A percentile compares a stretch with the other conserved stretches of the same genome.
phyloP scores from a whole-genome alignment of 2,888 invertebrate species.

The Arge pagana region DNA sequence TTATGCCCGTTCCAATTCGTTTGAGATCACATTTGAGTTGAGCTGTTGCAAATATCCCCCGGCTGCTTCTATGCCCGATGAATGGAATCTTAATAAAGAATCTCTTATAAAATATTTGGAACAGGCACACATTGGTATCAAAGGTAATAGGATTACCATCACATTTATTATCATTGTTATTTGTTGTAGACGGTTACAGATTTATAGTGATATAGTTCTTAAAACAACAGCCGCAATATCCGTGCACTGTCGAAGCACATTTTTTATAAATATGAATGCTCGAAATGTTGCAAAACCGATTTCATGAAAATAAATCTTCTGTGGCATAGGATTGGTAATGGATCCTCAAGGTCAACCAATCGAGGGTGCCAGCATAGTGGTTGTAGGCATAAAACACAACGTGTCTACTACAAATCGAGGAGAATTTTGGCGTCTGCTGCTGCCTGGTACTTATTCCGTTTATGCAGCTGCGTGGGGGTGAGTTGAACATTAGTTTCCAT shows the following conservation, averaged over 20 bases:
- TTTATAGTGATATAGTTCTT: no score
- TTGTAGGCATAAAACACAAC: slow-evolving; percentile 79
- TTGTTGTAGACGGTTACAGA: no score
- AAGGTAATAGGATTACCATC: slow-evolving; percentile 59
- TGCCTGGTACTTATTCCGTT: slow-evolving; percentile 84
- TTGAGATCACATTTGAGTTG: slow-evolving; percentile 95
- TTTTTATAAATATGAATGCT: no score
- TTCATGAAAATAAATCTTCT: no score
- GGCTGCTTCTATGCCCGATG: slow-evolving; percentile 69
- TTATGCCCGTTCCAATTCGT: slow-evolving; percentile 92
- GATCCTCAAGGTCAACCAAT: slow-evolving; percentile 69
- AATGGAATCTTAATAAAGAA: slow-evolving; percentile 88
- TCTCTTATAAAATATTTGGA: slow-evolving; percentile 85
- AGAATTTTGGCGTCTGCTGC: slow-evolving; percentile 91
- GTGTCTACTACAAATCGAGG: slow-evolving; percentile 80
- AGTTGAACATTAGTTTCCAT: slow-evolving; percentile 41
- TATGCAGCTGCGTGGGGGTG: slow-evolving; percentile 77
- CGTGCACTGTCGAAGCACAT: no score
- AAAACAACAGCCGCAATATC: no score
- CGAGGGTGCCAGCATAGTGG: slow-evolving; percentile 74
- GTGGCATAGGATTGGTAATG: slow-evolving; percentile 69
- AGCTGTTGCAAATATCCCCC: slow-evolving; percentile 94
- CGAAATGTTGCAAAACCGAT: no score
- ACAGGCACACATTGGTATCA: slow-evolving; percentile 75
- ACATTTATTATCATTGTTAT: not conserved